Percentiles rank a stretch among this genome's conserved stretches.
phyloP scores from a whole-genome alignment of 2,113 vertebrate genomes.

The Elachura formosa region DNA sequence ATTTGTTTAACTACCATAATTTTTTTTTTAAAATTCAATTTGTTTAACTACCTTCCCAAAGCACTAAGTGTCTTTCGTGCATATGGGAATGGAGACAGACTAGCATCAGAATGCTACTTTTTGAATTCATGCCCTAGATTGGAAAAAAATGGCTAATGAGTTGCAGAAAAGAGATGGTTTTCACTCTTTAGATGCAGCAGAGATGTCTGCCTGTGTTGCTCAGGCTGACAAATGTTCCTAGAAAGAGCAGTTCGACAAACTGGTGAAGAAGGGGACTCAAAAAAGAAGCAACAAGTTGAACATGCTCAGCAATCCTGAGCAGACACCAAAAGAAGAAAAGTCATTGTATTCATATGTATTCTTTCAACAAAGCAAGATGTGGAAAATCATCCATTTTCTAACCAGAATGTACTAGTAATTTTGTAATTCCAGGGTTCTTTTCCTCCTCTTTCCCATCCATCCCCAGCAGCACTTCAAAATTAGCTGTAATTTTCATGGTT shows the following conservation, averaged over 20 bases:
- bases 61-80: not conserved
- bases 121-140: not conserved
- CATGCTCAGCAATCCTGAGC: not conserved
- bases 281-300: not conserved
- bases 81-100: not conserved
- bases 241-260: not conserved
- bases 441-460: not conserved
- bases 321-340: not conserved
- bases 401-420: not conserved
- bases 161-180: not conserved
- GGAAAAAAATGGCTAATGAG: not conserved
- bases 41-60: rapidly evolving
- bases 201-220: not conserved
- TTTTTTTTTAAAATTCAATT: not conserved
- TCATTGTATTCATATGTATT: not conserved
- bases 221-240: not conserved
- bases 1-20: rapidly evolving
- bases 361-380: not conserved
- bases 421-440: slow-evolving; percentile 26
- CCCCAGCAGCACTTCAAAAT: slow-evolving; percentile 31
- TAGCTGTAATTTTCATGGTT: slow-evolving; percentile 45
- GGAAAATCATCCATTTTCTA: not conserved
- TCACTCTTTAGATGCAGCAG: not conserved
- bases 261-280: not conserved
- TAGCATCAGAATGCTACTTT: not conserved